A percentile compares a stretch with the other conserved stretches of the same genome.
Evolutionary conservation across 1,140 invertebrate species (phyloP).

Genomic region (Coptotermes formosanus): DNA sequence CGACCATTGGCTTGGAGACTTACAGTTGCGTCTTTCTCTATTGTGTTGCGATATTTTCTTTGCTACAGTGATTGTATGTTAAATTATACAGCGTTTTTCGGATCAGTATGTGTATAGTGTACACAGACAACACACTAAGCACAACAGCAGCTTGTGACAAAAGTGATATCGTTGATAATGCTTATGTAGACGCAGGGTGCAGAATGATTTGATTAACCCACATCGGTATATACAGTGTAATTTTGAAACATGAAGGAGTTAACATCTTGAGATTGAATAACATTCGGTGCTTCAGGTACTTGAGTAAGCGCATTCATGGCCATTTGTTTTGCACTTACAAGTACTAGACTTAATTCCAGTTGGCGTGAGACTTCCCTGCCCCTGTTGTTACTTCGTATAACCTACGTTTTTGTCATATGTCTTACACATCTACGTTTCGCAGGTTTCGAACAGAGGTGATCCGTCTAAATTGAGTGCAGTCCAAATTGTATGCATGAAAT

Average conservation of each 20-base stretch:
- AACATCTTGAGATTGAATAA: background rate
- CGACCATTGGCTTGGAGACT: slow-evolving; percentile 60
- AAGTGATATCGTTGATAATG: background rate
- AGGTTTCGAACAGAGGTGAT: background rate
- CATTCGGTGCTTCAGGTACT: background rate
- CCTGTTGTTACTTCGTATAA: background rate
- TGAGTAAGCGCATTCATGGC: background rate
- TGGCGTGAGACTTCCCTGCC: background rate
- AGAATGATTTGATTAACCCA: background rate
- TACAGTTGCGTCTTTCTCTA: slow-evolving; percentile 41
- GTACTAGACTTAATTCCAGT: background rate
- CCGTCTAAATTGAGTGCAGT: background rate
- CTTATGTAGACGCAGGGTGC: background rate
- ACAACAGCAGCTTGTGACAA: background rate
- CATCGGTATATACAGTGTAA: background rate
- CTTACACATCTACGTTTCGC: background rate
- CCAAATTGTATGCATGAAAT: background rate
- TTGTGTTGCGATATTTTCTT: slow-evolving; percentile 27
- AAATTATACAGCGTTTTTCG: background rate
- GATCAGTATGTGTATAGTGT: background rate
- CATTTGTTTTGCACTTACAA: background rate
- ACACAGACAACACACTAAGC: background rate
- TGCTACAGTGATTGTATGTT: slow-evolving; percentile 15
- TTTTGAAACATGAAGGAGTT: background rate
- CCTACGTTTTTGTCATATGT: background rate